Evolutionary conservation across 2,113 vertebrate genomes (phyloP).

Genomic region (Gadus macrocephalus): DNA sequence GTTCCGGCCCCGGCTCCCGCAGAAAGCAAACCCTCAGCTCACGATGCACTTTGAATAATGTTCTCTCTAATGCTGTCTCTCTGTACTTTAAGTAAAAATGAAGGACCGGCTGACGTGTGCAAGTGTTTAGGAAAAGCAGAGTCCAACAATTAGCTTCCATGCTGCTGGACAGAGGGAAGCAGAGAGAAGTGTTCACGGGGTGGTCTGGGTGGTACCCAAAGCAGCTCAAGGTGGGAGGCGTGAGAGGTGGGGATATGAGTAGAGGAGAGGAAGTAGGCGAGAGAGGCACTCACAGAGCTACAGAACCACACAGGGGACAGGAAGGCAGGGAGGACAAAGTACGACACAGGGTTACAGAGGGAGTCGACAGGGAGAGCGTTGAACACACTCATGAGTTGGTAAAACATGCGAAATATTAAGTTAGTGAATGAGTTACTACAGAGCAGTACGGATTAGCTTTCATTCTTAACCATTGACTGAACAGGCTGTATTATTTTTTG

Average conservation of each 20-base stretch:
- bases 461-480: neutral
- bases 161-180: too few species aligned
- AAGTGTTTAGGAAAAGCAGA: too few species aligned
- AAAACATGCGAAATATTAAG: slow-evolving; percentile 15
- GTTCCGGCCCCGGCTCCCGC: too few species aligned
- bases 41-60: too few species aligned
- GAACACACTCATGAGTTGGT: too few species aligned
- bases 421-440: slow-evolving; percentile 56
- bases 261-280: slow-evolving; percentile 43
- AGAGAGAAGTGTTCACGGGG: too few species aligned
- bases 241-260: slow-evolving; percentile 13
- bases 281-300: slow-evolving; percentile 73
- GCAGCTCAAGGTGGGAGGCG: slow-evolving; percentile 19
- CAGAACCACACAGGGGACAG: slow-evolving; percentile 61
- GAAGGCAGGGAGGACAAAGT: slow-evolving; percentile 45
- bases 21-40: too few species aligned
- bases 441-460: slow-evolving; percentile 45
- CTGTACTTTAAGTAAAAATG: too few species aligned
- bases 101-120: too few species aligned
- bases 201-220: neutral
- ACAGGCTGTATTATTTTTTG: neutral
- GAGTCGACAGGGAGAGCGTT: neutral
- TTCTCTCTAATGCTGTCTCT: too few species aligned
- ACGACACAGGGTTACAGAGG: neutral
- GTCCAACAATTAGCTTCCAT: too few species aligned